Base-by-base conservation (phyloP, 2,113 vertebrate genomes). In the Sceloporus tristichus region DNA sequence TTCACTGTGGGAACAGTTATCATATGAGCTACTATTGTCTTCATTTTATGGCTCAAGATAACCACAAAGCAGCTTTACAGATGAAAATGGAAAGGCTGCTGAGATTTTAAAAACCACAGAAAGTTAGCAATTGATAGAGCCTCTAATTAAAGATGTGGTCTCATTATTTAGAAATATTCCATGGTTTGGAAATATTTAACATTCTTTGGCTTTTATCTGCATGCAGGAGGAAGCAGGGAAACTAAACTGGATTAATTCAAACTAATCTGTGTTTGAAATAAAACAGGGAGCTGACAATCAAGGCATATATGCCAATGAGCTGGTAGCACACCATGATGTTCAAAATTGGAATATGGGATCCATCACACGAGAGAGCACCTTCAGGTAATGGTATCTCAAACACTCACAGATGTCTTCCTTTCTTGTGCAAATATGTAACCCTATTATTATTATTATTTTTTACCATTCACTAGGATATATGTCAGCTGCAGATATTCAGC, bases 401-500 rank as follows among this genome's bases (percentile, higher is more conserved):
- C 71, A 23, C 87, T 86, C n/a, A 18, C 73, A 38, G 73, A 7
- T 48, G 40, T 40, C 34, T 54, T 84, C 16, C 59, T 19, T 48
- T 79, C 23, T 27, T 3, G 6, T 9, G 13, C 48, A 34, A 54
- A 73, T 73, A 54, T 18, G 3, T 77, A 71, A 76, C n/a, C 34
- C 34, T 34, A 34, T 34, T 34, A 34, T 34, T 34, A 34, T 34
- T 0, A 1, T 40, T 10, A 34, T 11, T 75, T 48, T 79, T 71
- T 54, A 25, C 5, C 70, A 25, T 2, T 38, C 16, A 48, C 16
- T 54, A 95, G 95, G 56, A 71, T 94, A 54, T 62, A 21, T 9
- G 82, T 96, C 70, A 86, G 90, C 73, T 96, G 94, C 25, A 91
- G 84, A 74, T 96, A 94, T 38, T 85, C 88, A 0, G 5, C 82